phyloP scores from a whole-genome alignment of 1,140 invertebrate genomes.

The Dinothrombium tinctorium region DNA sequence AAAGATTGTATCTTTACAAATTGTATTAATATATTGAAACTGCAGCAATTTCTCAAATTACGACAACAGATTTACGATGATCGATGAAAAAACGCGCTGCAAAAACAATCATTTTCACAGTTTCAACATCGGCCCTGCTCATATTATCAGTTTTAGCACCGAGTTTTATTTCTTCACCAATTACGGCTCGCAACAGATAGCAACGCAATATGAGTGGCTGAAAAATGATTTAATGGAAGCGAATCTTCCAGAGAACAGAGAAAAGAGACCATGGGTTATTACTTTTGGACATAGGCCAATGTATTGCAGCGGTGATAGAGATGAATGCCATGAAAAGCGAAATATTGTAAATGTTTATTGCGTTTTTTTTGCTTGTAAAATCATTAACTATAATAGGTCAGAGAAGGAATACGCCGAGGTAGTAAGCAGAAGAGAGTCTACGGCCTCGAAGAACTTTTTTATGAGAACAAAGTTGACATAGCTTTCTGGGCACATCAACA shows the following conservation, averaged over 20 bases:
- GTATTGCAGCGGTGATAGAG: slow-evolving; percentile 71
- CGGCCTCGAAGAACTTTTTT: slow-evolving; percentile 48
- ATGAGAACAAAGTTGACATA: slow-evolving; percentile 68
- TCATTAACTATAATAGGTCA: not conserved
- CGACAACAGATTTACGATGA: slow-evolving; percentile 39
- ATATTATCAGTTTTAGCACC: slow-evolving; percentile 72
- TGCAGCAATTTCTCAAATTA: slow-evolving; percentile 68
- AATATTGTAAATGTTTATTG: not conserved
- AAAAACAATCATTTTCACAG: slow-evolving; percentile 16
- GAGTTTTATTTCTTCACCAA: slow-evolving; percentile 76
- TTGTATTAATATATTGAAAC: not conserved
- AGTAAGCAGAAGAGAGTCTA: slow-evolving; percentile 13
- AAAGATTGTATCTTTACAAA: too few species aligned
- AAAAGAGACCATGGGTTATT: slow-evolving; percentile 66
- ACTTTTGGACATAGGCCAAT: slow-evolving; percentile 85
- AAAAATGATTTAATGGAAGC: slow-evolving; percentile 44
- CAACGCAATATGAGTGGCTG: slow-evolving; percentile 73
- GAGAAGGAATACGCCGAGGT: not conserved
- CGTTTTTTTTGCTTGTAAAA: not conserved
- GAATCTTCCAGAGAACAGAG: slow-evolving; percentile 31
- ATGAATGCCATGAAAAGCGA: slow-evolving; percentile 38
- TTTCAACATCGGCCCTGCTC: slow-evolving; percentile 58
- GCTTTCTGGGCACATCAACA: slow-evolving; percentile 91
- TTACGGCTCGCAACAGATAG: slow-evolving; percentile 54
- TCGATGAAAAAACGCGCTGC: slow-evolving; percentile 6